A percentile compares a stretch with the other conserved stretches of the same genome.
Evolutionary conservation across 2,888 invertebrate species (phyloP).

Genomic region (Cyclophora albipunctata): DNA sequence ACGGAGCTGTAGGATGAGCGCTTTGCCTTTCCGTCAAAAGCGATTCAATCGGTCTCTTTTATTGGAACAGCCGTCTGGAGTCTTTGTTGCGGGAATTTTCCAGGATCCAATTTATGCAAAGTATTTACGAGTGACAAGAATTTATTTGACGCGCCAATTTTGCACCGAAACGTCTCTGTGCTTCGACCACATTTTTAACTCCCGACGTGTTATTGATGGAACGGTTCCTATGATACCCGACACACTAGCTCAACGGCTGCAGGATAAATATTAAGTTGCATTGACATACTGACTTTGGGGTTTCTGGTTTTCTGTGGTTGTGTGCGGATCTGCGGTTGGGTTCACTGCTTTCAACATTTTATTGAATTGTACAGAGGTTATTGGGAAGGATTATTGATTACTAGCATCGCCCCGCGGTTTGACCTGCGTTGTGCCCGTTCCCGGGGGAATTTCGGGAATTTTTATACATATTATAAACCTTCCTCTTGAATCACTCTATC

Average conservation of each 20-base stretch:
- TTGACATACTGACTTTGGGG: conserved; percentile 6
- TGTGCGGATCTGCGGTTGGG: too few species aligned
- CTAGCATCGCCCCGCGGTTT: too few species aligned
- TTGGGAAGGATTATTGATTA: too few species aligned
- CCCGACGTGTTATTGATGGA: conserved; percentile 35
- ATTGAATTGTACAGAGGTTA: too few species aligned
- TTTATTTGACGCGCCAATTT: conserved; percentile 65
- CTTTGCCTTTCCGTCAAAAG: conserved; percentile 56
- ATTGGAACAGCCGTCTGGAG: conserved; percentile 58
- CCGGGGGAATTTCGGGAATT: too few species aligned
- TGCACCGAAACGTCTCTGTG: conserved; percentile 37
- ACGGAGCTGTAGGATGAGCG: conserved; percentile 33
- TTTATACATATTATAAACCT: too few species aligned
- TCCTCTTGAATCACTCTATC: too few species aligned
- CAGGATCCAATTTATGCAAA: conserved; percentile 67
- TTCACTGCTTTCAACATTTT: too few species aligned
- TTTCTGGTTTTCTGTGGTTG: neutral
- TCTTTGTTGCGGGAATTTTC: conserved; percentile 65
- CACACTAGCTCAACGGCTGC: conserved; percentile 18
- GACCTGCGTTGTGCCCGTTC: too few species aligned
- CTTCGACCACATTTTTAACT: conserved; percentile 39
- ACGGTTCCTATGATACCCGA: conserved; percentile 35
- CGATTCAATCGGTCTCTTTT: conserved; percentile 62
- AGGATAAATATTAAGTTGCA: conserved; percentile 14
- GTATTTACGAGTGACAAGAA: conserved; percentile 67